A percentile compares a stretch with the other conserved stretches of the same genome.
phyloP scores from a whole-genome alignment of 2,888 invertebrate species.

The Drosophila bunnanda region DNA sequence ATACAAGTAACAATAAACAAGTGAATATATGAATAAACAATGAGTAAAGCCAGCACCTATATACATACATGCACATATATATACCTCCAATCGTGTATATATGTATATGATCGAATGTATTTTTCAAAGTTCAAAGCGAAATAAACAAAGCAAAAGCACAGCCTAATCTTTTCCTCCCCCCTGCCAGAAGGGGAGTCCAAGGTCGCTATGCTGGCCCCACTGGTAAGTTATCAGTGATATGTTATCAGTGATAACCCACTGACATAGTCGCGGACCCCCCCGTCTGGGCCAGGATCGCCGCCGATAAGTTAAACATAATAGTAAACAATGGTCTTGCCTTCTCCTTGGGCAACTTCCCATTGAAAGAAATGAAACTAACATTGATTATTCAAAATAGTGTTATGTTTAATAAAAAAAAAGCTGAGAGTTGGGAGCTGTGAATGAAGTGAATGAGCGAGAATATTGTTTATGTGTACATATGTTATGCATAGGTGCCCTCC shows the following conservation, averaged over 20 bases:
- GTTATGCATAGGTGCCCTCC: not conserved
- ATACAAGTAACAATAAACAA: not conserved
- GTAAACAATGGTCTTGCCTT: no score
- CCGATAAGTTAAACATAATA: not conserved
- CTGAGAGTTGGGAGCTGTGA: no score
- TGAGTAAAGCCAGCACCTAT: conserved; percentile 4
- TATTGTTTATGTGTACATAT: not conserved
- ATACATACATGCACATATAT: conserved; percentile 36
- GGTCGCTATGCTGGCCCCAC: not conserved
- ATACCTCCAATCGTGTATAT: conserved; percentile 36
- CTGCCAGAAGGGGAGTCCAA: conserved; percentile 4
- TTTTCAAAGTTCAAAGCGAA: conserved; percentile 66
- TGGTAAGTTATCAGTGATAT: no score
- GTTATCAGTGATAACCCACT: conserved; percentile 8
- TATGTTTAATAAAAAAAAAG: no score
- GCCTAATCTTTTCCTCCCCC: not conserved
- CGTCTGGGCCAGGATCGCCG: conserved; percentile 6
- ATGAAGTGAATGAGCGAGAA: not conserved
- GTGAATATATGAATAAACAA: not conserved
- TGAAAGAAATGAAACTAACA: no score
- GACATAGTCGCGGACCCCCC: not conserved
- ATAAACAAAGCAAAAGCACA: conserved; percentile 41
- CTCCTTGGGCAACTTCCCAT: no score
- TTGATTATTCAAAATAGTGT: no score
- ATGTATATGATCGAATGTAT: conserved; percentile 56